These are phyloP conservation scores for Bujurquina vittata DNA, from an alignment of 2,113 vertebrate species.

Conservation along the genomic window DNA sequence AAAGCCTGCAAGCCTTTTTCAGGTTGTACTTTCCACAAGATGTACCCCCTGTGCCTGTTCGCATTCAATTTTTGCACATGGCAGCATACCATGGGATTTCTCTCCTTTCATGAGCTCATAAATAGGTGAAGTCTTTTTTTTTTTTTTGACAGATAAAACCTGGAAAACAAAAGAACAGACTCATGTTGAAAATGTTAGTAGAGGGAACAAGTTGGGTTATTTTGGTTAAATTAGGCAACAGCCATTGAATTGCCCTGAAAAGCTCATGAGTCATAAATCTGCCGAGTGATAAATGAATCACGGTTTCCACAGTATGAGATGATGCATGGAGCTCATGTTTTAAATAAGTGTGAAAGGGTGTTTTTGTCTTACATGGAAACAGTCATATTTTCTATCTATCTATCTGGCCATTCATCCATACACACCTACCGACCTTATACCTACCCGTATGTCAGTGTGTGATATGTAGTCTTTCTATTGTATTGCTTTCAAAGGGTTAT, in stretches of 20 bases:
- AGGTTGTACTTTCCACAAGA: conserved; percentile 44
- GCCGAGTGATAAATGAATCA: conserved; percentile 12
- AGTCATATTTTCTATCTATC: neutral
- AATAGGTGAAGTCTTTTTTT: neutral
- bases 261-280: conserved; percentile 39
- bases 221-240: conserved; percentile 29
- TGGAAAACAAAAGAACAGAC: conserved; percentile 8
- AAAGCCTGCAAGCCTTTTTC: conserved; percentile 19
- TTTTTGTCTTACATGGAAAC: neutral
- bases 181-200: conserved; percentile 6
- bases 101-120: conserved; percentile 17
- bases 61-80: conserved; percentile 9
- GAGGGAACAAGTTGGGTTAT: neutral
- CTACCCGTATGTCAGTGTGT: neutral
- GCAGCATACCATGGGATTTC: neutral
- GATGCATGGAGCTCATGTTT: neutral
- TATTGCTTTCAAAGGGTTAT: neutral
- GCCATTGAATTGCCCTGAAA: conserved; percentile 4
- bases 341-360: neutral
- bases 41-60: neutral
- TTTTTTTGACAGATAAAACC: neutral
- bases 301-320: conserved; percentile 20
- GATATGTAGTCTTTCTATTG: neutral
- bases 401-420: neutral
- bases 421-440: neutral